Evolutionary conservation across 2,113 vertebrate species (phyloP).

Genomic region (Rhea pennata): DNA sequence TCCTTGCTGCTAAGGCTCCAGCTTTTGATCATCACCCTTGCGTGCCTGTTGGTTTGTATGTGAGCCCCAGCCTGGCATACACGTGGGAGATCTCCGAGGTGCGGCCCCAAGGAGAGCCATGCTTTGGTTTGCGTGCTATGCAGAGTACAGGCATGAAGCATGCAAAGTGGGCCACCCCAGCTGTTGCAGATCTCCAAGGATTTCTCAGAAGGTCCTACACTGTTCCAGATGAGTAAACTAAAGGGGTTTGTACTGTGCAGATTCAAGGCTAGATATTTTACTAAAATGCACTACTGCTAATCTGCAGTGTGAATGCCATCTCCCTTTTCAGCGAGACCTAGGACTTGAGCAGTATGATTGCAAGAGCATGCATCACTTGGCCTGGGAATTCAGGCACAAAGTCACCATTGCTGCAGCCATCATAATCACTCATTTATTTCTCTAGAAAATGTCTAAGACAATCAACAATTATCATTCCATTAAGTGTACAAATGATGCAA

Average conservation of each 20-base stretch:
- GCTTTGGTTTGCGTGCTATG: rapidly evolving
- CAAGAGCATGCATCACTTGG: neutral
- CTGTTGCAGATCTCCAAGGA: neutral
- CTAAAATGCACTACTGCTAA: neutral
- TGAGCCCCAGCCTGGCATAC: neutral
- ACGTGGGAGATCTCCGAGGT: no score
- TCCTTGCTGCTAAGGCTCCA: neutral
- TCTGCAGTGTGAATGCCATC: neutral
- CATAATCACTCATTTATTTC: neutral
- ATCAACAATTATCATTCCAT: neutral
- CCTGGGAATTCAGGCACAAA: neutral
- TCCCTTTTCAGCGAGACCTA: neutral
- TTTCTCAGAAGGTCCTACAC: neutral
- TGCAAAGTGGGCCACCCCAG: no score
- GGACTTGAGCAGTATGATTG: neutral
- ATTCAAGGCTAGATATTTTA: neutral
- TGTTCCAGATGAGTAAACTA: neutral
- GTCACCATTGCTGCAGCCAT: neutral
- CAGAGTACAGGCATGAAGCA: neutral
- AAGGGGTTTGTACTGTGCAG: neutral
- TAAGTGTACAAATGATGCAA: neutral
- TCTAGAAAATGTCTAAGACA: neutral
- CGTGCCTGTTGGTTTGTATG: neutral
- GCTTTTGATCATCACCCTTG: neutral
- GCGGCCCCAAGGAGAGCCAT: neutral